These are phyloP conservation scores for Caenorhabditis zanzibari DNA, from an alignment of 2,888 invertebrate genomes.

Conservation along the genomic window DNA sequence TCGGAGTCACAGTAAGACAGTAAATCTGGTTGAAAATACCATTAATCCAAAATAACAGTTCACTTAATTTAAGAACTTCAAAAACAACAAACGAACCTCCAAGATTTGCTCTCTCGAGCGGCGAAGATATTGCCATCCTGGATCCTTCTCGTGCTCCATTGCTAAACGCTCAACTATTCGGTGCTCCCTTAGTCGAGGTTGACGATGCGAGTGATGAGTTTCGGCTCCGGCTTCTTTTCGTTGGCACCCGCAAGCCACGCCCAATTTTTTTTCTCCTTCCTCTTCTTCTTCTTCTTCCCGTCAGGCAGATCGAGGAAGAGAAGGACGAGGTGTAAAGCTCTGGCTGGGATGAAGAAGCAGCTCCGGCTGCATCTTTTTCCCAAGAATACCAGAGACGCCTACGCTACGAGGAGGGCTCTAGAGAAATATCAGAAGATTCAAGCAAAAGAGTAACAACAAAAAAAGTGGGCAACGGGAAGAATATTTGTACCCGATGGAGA, in stretches of 20 bases:
- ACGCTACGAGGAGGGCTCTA: constrained; percentile 43
- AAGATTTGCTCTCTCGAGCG: constrained; percentile 80
- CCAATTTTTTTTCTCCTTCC: constrained; percentile 16
- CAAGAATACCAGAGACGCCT: constrained; percentile 48
- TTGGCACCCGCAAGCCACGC: constrained; percentile 58
- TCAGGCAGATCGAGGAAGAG: not conserved
- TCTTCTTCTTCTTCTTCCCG: not conserved
- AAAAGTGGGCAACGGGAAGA: not conserved
- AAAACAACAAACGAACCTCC: constrained; percentile 69
- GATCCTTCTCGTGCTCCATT: constrained; percentile 82
- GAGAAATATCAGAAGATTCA: constrained; percentile 15
- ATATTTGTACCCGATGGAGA: constrained; percentile 2
- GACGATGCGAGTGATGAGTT: constrained; percentile 62
- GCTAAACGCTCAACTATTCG: constrained; percentile 32
- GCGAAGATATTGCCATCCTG: constrained; percentile 83
- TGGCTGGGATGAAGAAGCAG: not conserved
- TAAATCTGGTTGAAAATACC: too few species aligned
- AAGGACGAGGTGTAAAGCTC: constrained; percentile 51
- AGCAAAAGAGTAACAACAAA: not conserved
- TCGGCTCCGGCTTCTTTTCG: not conserved
- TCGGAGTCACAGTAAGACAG: too few species aligned
- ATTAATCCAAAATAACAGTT: not conserved
- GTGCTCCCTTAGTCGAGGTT: constrained; percentile 66
- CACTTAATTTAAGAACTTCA: not conserved
- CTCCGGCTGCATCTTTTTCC: not conserved